Evolutionary conservation across 1,140 invertebrate genomes (phyloP).

Genomic region (Ruditapes philippinarum): DNA sequence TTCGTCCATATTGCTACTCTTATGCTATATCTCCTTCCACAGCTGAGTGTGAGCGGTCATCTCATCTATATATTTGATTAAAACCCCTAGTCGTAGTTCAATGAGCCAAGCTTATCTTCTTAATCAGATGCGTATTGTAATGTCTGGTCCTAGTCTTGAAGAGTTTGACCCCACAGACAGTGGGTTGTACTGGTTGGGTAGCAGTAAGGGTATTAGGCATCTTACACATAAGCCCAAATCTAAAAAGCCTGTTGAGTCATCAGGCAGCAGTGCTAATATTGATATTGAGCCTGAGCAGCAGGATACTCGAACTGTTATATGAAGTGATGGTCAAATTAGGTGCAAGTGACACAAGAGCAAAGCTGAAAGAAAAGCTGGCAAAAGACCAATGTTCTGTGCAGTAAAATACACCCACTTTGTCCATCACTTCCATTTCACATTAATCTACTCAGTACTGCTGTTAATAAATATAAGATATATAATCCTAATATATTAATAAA

Average conservation of each 20-base stretch:
- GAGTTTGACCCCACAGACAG: constrained; percentile 23
- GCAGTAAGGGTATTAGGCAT: neutral
- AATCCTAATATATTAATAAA: too few species aligned
- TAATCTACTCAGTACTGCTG: too few species aligned
- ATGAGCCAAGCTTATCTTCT: neutral
- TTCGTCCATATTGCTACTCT: neutral
- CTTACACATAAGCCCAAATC: constrained; percentile 11
- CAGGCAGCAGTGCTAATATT: neutral
- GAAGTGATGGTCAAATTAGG: too few species aligned
- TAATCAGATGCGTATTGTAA: constrained; percentile 11
- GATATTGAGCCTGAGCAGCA: neutral
- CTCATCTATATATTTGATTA: neutral
- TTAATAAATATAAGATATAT: too few species aligned
- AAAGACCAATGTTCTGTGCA: constrained; percentile 23
- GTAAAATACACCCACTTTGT: neutral
- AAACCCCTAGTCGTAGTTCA: neutral
- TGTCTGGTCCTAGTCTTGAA: neutral
- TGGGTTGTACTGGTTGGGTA: neutral
- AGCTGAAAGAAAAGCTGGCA: neutral
- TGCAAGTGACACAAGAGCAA: neutral
- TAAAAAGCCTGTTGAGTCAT: neutral
- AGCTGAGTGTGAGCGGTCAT: neutral
- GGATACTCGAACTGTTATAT: neutral
- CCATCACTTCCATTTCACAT: neutral
- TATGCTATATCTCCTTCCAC: constrained; percentile 5